Evolutionary conservation across 2,888 invertebrate species (phyloP).

Genomic region (Agrochola circellaris): DNA sequence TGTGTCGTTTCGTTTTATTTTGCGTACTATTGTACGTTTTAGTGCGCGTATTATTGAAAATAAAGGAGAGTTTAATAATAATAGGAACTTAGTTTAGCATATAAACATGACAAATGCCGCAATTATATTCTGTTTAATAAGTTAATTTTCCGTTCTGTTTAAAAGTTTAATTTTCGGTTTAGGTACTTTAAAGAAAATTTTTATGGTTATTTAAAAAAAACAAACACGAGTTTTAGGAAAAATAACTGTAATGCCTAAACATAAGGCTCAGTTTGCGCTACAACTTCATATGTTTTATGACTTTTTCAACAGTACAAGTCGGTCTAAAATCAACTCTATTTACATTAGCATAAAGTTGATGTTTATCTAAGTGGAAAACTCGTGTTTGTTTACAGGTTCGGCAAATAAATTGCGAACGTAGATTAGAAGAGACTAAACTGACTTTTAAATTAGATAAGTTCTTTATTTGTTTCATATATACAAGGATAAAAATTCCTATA

Average conservation of each 20-base stretch:
- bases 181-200: background rate
- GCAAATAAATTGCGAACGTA: no score
- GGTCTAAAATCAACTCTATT: no score
- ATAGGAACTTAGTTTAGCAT: background rate
- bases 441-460: background rate
- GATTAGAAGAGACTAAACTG: no score
- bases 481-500: background rate
- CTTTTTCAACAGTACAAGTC: no score
- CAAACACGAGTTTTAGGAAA: no score
- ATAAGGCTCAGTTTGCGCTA: no score
- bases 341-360: no score
- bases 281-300: no score
- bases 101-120: background rate
- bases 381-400: no score
- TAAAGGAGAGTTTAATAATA: background rate
- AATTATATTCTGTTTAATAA: background rate
- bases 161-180: background rate
- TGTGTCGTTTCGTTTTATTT: conserved; percentile 23
- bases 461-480: background rate
- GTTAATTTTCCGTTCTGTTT: background rate
- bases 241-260: no score
- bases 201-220: background rate
- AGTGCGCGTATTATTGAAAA: background rate
- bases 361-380: no score
- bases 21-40: background rate